Evolutionary conservation across 2,888 invertebrate species (phyloP).

Genomic region (Tiliacea citrago): DNA sequence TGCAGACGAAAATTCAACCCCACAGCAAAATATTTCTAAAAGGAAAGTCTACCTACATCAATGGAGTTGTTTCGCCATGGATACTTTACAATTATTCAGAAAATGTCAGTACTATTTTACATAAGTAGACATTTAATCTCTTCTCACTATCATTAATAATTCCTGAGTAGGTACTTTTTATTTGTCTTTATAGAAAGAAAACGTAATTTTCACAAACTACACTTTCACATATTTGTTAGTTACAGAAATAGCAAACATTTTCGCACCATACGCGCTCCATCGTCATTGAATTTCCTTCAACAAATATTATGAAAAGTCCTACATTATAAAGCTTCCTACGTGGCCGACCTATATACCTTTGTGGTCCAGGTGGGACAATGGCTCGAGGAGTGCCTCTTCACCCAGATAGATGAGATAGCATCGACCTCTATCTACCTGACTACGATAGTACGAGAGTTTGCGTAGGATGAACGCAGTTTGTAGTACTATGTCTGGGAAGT

Average conservation of each 20-base stretch:
- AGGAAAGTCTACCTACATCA: neutral
- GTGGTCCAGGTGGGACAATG: conserved; percentile 73
- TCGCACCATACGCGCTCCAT: neutral
- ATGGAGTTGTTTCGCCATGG: neutral
- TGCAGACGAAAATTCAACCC: neutral
- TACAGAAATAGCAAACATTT: conserved; percentile 28
- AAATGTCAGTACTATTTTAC: neutral
- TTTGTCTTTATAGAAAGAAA: neutral
- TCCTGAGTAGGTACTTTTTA: neutral
- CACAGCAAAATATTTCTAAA: neutral
- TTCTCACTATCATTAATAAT: no score
- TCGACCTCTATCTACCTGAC: conserved; percentile 51
- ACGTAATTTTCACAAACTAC: conserved; percentile 6
- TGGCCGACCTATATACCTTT: conserved; percentile 65
- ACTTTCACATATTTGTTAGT: neutral
- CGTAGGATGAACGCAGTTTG: conserved; percentile 17
- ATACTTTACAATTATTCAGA: neutral
- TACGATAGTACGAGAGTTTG: conserved; percentile 25
- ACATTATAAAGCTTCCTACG: conserved; percentile 42
- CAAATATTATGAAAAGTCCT: conserved; percentile 47
- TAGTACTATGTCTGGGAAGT: conserved; percentile 2
- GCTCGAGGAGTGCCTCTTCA: conserved; percentile 76
- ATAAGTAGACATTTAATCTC: neutral
- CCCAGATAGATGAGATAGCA: conserved; percentile 75
- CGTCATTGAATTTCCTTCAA: conserved; percentile 25